Conservation (phyloP, 1,140 invertebrate species). For the Leptinotarsa texana region DNA sequence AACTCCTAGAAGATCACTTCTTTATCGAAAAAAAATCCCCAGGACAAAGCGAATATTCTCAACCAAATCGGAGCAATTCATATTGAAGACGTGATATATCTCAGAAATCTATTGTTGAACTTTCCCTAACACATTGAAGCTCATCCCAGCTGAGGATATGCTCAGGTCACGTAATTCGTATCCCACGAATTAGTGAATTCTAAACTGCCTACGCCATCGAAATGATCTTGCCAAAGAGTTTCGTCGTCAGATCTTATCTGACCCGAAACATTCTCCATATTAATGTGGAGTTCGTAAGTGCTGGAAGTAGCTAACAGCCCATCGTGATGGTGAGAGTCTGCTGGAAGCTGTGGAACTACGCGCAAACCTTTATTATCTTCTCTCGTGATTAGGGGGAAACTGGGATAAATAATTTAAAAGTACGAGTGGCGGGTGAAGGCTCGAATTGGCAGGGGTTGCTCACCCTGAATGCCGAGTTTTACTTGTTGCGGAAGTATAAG, state of each 20-base stretch:
- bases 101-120: no score
- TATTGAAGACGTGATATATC: no score
- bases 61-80: no score
- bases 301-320: conserved; percentile 17
- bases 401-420: conserved; percentile 20
- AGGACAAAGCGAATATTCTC: no score
- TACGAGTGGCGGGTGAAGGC: neutral
- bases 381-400: conserved; percentile 10
- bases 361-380: conserved; percentile 13
- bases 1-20: no score
- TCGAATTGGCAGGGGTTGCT: neutral
- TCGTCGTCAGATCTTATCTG: conserved; percentile 14
- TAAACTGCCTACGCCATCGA: neutral
- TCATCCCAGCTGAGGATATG: no score
- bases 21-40: no score
- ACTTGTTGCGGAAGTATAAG: no score
- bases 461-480: no score
- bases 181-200: no score
- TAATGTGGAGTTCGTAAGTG: conserved; percentile 9
- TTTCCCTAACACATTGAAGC: no score
- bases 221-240: neutral
- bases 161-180: no score
- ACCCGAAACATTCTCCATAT: conserved; percentile 18
- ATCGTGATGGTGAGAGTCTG: neutral
- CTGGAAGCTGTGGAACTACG: conserved; percentile 19